A percentile compares a stretch with the other conserved stretches of the same genome.
Evolutionary conservation across 2,113 vertebrate species (phyloP).

Genomic region (Catharus bicknelli): DNA sequence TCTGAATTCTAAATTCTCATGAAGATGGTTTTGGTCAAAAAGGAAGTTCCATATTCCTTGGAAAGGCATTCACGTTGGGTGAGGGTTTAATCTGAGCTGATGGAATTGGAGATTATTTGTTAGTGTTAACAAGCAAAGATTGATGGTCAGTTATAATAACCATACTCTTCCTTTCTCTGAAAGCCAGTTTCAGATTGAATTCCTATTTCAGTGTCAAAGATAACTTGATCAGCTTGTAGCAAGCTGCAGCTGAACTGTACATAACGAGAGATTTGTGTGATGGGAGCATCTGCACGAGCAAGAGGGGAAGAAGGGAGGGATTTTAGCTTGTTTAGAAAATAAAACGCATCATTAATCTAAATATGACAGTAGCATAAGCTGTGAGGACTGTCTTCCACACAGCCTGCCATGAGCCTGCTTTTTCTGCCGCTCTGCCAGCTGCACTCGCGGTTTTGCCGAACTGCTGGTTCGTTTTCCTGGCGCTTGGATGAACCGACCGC

Average conservation of each 20-base stretch:
- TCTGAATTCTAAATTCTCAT: background rate
- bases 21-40: background rate
- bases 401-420: background rate
- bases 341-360: constrained; percentile 50
- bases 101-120: background rate
- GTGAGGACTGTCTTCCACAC: background rate
- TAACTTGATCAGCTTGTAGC: background rate
- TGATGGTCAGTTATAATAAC: background rate
- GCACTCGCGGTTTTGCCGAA: background rate
- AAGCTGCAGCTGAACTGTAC: background rate
- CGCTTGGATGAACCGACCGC: fast-evolving
- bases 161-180: background rate
- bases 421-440: constrained; percentile 28
- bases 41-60: background rate
- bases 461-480: background rate
- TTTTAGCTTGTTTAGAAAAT: constrained; percentile 37
- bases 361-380: constrained; percentile 34
- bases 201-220: background rate
- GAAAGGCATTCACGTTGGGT: background rate
- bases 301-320: background rate
- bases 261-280: background rate
- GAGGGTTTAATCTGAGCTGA: background rate
- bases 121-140: background rate
- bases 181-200: background rate
- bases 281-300: background rate